Conservation (phyloP, 2,797 vertebrate species). For the Hypotaenidia philippensis region DNA sequence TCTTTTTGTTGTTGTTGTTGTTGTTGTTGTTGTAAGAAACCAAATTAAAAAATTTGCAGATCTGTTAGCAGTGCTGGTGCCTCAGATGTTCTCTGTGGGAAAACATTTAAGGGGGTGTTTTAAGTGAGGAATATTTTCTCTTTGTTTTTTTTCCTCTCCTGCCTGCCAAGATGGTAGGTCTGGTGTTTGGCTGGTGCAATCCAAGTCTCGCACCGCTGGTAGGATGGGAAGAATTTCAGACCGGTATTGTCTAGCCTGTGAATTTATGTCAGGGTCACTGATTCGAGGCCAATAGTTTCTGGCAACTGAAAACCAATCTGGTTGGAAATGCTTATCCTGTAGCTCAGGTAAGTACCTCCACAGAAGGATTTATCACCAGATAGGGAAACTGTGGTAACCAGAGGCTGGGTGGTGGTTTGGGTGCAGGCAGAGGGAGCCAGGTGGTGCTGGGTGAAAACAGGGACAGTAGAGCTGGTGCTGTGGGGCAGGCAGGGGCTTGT, state of each 20-base stretch:
- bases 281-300: background rate
- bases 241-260: background rate
- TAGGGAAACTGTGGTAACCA: background rate
- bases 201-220: background rate
- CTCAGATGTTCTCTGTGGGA: background rate
- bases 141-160: background rate
- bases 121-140: background rate
- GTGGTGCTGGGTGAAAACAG: background rate
- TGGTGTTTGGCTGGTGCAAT: background rate
- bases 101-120: background rate
- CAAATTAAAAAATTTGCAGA: background rate
- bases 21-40: background rate
- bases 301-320: background rate
- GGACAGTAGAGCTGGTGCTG: accelerated
- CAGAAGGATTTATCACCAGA: background rate
- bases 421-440: background rate
- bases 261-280: background rate
- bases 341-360: background rate
- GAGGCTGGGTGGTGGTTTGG: background rate
- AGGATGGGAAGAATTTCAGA: background rate
- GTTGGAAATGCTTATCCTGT: background rate
- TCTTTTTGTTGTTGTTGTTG: background rate
- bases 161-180: background rate
- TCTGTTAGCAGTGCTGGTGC: background rate
- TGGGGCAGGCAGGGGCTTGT: too few species aligned